A percentile compares a stretch with the other conserved stretches of the same genome.
These are phyloP conservation scores for Zele albiditarsus DNA, from an alignment of 2,888 invertebrate genomes.

Conservation along the genomic window DNA sequence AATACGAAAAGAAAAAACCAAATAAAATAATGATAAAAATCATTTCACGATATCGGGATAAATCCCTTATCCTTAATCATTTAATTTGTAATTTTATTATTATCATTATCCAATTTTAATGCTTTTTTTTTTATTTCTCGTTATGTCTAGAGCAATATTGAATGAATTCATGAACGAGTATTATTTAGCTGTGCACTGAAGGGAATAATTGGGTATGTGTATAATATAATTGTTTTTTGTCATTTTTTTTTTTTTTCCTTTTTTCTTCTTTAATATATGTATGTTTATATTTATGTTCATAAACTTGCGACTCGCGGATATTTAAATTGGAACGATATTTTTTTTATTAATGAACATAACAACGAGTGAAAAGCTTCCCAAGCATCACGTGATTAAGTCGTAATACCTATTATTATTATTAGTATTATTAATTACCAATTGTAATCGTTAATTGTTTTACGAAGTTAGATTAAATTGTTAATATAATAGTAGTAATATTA, in stretches of 20 bases:
- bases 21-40: neutral
- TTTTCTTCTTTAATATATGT: conserved; percentile 13
- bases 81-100: conserved; percentile 10
- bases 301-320: conserved; percentile 31
- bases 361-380: conserved; percentile 53
- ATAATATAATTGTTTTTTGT: conserved; percentile 34
- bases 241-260: conserved; percentile 15
- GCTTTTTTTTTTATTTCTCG: neutral
- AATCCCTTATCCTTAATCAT: neutral
- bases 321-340: conserved; percentile 19
- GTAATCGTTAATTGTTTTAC: conserved; percentile 40
- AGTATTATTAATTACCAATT: conserved; percentile 24
- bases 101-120: neutral
- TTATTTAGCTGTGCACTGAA: conserved; percentile 32
- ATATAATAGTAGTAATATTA: conserved; percentile 48
- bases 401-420: conserved; percentile 51
- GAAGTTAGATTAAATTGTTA: conserved; percentile 35
- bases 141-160: conserved; percentile 20
- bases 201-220: conserved; percentile 33
- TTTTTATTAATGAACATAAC: conserved; percentile 43
- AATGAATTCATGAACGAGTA: conserved; percentile 34
- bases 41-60: neutral
- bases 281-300: conserved; percentile 26
- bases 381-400: conserved; percentile 53
- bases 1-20: neutral